These are phyloP conservation scores for Sylvia atricapilla DNA, from an alignment of 2,113 vertebrate species.

Conservation along the genomic window DNA sequence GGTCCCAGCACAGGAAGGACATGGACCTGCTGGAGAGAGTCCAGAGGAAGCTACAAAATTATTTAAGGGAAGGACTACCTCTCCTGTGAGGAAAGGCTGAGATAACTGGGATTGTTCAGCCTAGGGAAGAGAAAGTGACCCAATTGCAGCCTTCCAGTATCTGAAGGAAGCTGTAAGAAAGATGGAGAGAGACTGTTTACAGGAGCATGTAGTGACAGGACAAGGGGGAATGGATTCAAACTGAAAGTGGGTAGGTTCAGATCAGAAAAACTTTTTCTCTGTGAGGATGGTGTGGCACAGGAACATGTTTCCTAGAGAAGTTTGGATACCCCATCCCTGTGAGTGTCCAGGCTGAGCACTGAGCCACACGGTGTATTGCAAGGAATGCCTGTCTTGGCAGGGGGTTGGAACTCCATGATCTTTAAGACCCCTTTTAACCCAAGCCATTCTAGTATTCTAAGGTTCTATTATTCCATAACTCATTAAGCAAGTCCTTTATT, in stretches of 20 bases:
- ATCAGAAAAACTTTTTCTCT: not conserved
- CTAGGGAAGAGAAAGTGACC: not conserved
- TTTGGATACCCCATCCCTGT: not conserved
- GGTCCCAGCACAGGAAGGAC: not conserved
- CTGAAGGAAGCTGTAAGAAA: not conserved
- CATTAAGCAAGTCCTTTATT: not conserved
- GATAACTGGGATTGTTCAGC: not conserved
- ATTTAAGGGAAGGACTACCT: not conserved
- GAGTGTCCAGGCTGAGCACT: not conserved
- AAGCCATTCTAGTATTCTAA: not conserved
- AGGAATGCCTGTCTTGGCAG: not conserved
- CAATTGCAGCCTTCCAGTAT: not conserved
- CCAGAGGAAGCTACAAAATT: not conserved
- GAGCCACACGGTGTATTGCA: not conserved
- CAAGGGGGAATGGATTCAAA: not conserved
- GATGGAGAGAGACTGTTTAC: not conserved
- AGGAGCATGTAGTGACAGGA: not conserved
- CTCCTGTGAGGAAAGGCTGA: not conserved
- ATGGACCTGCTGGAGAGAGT: accelerated
- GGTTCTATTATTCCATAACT: not conserved
- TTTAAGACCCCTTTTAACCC: not conserved
- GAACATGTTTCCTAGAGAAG: not conserved
- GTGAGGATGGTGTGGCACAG: not conserved
- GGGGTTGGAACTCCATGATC: not conserved
- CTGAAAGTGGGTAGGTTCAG: not conserved